Evolutionary conservation across 2,888 invertebrate species (phyloP).

Genomic region (Drosophila pegasa): DNA sequence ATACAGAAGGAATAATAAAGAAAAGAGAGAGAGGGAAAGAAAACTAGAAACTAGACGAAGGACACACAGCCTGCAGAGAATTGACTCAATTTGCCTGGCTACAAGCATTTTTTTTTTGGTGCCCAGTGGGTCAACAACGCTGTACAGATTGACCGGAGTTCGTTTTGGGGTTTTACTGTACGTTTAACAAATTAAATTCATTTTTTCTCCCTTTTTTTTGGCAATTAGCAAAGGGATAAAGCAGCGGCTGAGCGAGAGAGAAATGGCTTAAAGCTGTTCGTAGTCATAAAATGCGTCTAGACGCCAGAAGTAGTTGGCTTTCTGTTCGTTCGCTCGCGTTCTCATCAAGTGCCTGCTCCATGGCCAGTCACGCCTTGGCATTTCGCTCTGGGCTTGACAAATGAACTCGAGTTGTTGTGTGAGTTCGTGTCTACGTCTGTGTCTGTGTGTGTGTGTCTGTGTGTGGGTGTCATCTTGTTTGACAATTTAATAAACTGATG

Average conservation of each 20-base stretch:
- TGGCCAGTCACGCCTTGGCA: constrained; percentile 35
- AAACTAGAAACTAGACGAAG: constrained; percentile 47
- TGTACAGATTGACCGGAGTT: constrained; percentile 28
- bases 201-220: constrained; percentile 44
- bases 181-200: constrained; percentile 54
- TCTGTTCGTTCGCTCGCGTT: not conserved
- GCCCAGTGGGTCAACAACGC: constrained; percentile 42
- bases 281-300: constrained; percentile 65
- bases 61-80: constrained; percentile 61
- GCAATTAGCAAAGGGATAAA: constrained; percentile 63
- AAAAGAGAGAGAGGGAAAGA: not conserved
- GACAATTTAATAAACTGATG: constrained; percentile 75
- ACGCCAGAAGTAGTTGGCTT: constrained; percentile 34
- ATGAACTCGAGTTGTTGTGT: constrained; percentile 33
- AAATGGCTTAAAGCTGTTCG: not conserved
- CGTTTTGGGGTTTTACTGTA: constrained; percentile 12
- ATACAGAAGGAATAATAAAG: constrained; percentile 17
- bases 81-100: constrained; percentile 68
- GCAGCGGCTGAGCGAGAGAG: not conserved
- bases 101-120: constrained; percentile 21
- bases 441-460: not conserved
- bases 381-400: constrained; percentile 49
- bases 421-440: too few relatives aligned
- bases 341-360: constrained; percentile 22
- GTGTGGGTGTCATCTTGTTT: constrained; percentile 43